Percentiles rank a stretch among this genome's conserved stretches.
Evolutionary conservation across 2,797 vertebrate genomes (phyloP).

Genomic region (Erpetoichthys calabaricus): DNA sequence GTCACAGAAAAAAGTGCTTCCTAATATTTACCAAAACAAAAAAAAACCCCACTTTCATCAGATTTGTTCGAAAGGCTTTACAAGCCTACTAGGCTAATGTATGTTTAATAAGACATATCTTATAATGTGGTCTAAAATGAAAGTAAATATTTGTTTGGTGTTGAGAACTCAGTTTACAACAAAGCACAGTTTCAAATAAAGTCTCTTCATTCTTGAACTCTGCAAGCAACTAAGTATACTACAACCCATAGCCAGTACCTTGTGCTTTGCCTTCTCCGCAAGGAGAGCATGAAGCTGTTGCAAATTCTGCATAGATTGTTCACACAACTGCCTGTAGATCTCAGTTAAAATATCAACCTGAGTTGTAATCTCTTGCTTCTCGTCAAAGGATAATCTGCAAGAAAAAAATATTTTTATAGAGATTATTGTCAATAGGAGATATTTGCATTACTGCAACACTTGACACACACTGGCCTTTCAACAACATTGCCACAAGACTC

Average conservation of each 20-base stretch:
- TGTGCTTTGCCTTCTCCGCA: constrained; percentile 80
- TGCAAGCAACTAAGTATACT: constrained; percentile 48
- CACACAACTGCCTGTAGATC: constrained; percentile 70
- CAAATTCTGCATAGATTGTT: constrained; percentile 66
- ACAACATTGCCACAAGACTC: too few species aligned
- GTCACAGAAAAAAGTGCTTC: constrained; percentile 22
- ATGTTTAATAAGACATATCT: constrained; percentile 26
- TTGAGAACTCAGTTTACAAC: constrained; percentile 7
- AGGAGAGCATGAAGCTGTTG: constrained; percentile 81
- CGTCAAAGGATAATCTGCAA: constrained; percentile 67
- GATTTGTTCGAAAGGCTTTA: constrained; percentile 25
- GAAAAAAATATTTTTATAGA: background rate
- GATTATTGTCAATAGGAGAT: too few species aligned
- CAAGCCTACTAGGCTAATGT: constrained; percentile 47
- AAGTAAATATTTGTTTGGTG: background rate
- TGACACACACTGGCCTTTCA: too few species aligned
- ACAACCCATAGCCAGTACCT: constrained; percentile 62
- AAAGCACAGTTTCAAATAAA: too few species aligned
- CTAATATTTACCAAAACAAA: constrained; percentile 25
- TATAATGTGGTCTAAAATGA: constrained; percentile 41
- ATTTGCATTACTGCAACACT: too few species aligned
- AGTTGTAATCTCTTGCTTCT: constrained; percentile 63
- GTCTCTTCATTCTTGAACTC: constrained; percentile 35
- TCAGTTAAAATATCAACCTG: constrained; percentile 65
- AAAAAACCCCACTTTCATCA: constrained; percentile 40